Percentiles rank a stretch among this genome's conserved stretches.
These are phyloP conservation scores for Corythaeola cristata DNA, from an alignment of 2,113 vertebrate species.

Conservation along the genomic window DNA sequence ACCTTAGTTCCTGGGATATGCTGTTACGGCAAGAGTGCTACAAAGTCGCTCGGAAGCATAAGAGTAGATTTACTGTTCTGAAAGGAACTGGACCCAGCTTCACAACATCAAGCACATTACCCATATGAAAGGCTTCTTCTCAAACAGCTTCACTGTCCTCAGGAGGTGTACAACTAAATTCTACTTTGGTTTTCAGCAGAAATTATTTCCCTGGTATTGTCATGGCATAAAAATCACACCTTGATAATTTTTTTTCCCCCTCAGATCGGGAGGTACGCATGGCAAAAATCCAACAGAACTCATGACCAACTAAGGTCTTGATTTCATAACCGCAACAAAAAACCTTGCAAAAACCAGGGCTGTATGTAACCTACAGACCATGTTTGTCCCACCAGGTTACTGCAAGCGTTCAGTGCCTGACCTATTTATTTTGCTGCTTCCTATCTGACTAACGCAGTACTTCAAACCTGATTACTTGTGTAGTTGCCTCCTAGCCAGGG, in stretches of 20 bases:
- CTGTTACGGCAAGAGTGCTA: background rate
- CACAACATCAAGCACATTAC: rapidly evolving
- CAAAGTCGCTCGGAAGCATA: background rate
- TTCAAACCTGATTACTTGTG: background rate
- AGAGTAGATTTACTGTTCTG: background rate
- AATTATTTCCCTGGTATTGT: background rate
- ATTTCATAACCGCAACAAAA: rapidly evolving
- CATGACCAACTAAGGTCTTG: background rate
- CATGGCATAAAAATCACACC: background rate
- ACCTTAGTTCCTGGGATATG: rapidly evolving
- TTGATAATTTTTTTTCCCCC: background rate
- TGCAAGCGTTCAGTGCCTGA: background rate
- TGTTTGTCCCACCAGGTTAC: background rate
- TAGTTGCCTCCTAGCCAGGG: background rate
- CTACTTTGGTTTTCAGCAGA: background rate
- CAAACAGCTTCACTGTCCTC: background rate
- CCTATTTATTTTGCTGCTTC: background rate
- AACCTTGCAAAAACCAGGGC: background rate
- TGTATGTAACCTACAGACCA: rapidly evolving
- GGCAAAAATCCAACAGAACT: background rate
- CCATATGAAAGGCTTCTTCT: background rate
- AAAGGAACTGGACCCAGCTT: background rate
- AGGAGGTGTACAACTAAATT: background rate
- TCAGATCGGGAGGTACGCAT: background rate
- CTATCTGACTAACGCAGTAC: background rate